Percentiles rank a stretch among this genome's conserved stretches.
Evolutionary conservation across 2,888 invertebrate genomes (phyloP).

Genomic region (Elaeidobius kamerunicus): DNA sequence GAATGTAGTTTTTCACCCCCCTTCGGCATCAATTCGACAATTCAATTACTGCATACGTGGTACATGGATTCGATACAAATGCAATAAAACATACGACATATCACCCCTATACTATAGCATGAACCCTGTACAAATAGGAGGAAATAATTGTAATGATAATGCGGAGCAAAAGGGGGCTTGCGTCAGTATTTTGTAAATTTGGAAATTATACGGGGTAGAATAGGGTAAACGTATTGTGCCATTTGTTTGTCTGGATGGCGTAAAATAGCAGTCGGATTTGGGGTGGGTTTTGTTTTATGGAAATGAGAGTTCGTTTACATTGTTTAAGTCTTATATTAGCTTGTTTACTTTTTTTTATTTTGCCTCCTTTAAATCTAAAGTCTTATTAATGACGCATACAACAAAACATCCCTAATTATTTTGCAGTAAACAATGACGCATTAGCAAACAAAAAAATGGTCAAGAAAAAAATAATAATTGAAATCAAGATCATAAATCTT

Average conservation of each 20-base stretch:
- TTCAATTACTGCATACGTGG: slow-evolving; percentile 20
- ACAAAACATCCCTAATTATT: no score
- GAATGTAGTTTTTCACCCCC: slow-evolving; percentile 13
- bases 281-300: no score
- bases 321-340: no score
- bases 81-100: slow-evolving; percentile 26
- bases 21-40: slow-evolving; percentile 22
- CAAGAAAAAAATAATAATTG: background rate
- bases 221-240: slow-evolving; percentile 24
- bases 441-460: no score
- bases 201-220: slow-evolving; percentile 42
- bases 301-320: no score
- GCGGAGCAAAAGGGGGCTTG: slow-evolving; percentile 9
- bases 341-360: no score
- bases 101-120: slow-evolving; percentile 10
- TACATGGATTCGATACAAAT: slow-evolving; percentile 22
- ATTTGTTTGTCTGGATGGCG: slow-evolving; percentile 21
- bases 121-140: slow-evolving; percentile 21
- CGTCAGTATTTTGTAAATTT: slow-evolving; percentile 41
- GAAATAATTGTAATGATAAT: slow-evolving; percentile 28
- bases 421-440: no score
- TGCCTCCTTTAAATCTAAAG: no score
- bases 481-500: background rate
- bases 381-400: no score
- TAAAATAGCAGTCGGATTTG: no score